Base-by-base conservation (phyloP, 2,888 invertebrate species). In the Myopa tessellatipennis region DNA sequence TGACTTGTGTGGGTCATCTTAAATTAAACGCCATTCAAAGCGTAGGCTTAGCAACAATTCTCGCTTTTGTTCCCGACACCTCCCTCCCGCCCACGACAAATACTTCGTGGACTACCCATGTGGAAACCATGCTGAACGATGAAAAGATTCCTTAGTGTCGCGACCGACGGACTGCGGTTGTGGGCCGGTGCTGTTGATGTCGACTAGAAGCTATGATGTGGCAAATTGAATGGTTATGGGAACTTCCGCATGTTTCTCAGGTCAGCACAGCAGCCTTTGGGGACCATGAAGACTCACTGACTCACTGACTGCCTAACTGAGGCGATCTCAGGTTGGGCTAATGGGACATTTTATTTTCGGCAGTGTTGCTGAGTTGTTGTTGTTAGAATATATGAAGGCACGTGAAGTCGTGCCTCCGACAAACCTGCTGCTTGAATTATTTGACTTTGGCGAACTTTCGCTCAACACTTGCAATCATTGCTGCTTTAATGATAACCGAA, bases 401-500 rank as follows among this genome's bases (percentile, higher is more conserved):
- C 3, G 45, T 45, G 10, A 6, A 16, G 55, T n/a, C 55, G 14
- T 6, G 45, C 45, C 45, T 45, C 45, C 45, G 45, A 45, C 45
- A 10, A 45, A 14, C 34, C 65, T 65, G 38, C 38, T 36, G 65
- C 36, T 65, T 70, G n/a, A 70, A 70, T 70, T 55, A 70, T 70
- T 70, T 70, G 70, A 70, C 70, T 70, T 70, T 18, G 8, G 55
- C 52, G 36, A 70, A 70, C 52, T 70, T 70, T 26, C 36, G 38
- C 34, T 40, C 16, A 70, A 52, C 55, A 70, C 14, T 16, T 50
- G 52, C 70, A 12, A 34, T 70, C 34, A 55, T 70, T 55, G 26
- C 26, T 55, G 36, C 26, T 65, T 45, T 65, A 34, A 65, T 34
- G 34, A 65, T 10, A 65, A 14, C 38, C 8, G 36, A 26, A 34